These are phyloP conservation scores for Limnephilus rhombicus DNA, from an alignment of 2,888 invertebrate genomes.

Conservation along the genomic window DNA sequence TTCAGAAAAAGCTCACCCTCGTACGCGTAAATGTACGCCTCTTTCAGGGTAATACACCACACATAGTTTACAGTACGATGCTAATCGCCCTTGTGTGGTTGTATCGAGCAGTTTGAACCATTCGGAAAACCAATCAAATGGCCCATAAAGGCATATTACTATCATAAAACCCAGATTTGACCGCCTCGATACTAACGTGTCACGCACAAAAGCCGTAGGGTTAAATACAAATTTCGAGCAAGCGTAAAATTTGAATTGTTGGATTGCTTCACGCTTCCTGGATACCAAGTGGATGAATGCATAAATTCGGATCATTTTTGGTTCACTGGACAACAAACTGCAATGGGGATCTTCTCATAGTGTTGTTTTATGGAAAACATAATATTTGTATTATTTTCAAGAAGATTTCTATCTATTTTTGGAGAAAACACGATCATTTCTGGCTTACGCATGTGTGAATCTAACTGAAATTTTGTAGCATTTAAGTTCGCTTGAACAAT, in stretches of 20 bases:
- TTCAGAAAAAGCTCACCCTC: background rate
- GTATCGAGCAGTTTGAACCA: slow-evolving; percentile 2
- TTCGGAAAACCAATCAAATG: slow-evolving; percentile 37
- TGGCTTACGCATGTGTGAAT: too few relatives aligned
- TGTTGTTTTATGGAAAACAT: too few relatives aligned
- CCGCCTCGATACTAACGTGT: background rate
- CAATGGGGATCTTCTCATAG: too few relatives aligned
- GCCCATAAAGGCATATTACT: slow-evolving; percentile 43
- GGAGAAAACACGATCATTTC: background rate
- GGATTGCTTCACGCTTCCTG: background rate
- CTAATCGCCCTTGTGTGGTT: slow-evolving; percentile 12
- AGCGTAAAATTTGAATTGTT: background rate
- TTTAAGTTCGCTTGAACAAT: too few relatives aligned
- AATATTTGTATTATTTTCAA: too few relatives aligned
- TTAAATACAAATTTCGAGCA: background rate
- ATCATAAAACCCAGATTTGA: slow-evolving; percentile 36
- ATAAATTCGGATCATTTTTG: background rate
- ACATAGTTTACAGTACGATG: background rate
- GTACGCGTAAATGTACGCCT: background rate
- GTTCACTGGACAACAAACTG: background rate
- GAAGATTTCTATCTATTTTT: too few relatives aligned
- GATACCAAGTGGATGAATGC: background rate
- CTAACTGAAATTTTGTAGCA: too few relatives aligned
- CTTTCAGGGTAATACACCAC: background rate
- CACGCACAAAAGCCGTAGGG: slow-evolving; percentile 42